These are phyloP conservation scores for Microplitis manilae DNA, from an alignment of 2,888 invertebrate genomes.

Conservation along the genomic window DNA sequence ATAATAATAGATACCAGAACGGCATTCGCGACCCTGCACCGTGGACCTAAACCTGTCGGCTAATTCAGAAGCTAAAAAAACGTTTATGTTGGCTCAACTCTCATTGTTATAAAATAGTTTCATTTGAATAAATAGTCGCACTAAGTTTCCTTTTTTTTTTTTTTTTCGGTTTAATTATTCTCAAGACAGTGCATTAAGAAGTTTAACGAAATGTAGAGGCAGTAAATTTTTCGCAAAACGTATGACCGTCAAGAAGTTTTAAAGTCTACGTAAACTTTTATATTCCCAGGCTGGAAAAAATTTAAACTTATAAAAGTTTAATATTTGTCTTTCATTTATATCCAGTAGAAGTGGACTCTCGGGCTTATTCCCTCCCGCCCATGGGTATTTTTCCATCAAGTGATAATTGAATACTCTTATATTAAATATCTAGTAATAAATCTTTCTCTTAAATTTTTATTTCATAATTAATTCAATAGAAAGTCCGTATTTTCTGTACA, in stretches of 20 bases:
- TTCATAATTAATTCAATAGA: no score
- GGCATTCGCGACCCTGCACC: conserved; percentile 41
- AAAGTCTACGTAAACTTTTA: conserved; percentile 19
- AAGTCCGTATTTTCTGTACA: background rate
- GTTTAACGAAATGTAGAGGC: background rate
- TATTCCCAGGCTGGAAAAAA: conserved; percentile 15
- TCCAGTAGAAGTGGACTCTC: conserved; percentile 31
- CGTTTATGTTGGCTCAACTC: conserved; percentile 9
- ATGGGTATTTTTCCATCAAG: background rate
- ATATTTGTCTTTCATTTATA: conserved; percentile 38
- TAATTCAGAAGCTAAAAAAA: conserved; percentile 1
- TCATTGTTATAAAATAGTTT: conserved; percentile 7
- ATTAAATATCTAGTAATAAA: no score
- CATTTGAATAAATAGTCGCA: background rate
- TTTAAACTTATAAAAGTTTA: conserved; percentile 30
- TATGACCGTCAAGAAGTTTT: conserved; percentile 32
- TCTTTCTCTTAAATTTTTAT: no score
- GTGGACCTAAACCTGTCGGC: conserved; percentile 31
- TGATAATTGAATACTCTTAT: background rate
- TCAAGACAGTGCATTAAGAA: background rate
- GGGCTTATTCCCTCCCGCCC: conserved; percentile 3
- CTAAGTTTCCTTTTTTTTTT: no score
- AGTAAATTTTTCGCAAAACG: conserved; percentile 32
- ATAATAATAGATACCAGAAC: conserved; percentile 46
- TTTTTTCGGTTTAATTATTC: background rate